These are phyloP conservation scores for Pipra filicauda DNA, from an alignment of 2,113 vertebrate genomes.

Conservation along the genomic window DNA sequence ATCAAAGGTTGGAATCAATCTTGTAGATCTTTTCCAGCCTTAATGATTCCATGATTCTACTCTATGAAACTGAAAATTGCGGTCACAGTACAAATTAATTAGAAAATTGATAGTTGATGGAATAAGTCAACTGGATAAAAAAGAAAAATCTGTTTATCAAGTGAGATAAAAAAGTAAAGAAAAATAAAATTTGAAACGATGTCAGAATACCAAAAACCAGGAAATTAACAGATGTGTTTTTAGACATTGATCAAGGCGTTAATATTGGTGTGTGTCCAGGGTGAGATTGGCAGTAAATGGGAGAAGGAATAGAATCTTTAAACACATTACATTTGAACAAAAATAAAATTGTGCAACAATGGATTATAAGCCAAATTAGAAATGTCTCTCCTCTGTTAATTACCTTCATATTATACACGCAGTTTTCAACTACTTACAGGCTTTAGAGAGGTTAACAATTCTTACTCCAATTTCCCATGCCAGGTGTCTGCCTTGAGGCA, in stretches of 20 bases:
- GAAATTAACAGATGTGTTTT: neutral
- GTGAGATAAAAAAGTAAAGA: neutral
- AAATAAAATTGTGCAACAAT: neutral
- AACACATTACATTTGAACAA: neutral
- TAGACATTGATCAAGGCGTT: neutral
- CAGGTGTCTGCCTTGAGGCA: neutral
- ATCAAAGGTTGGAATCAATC: neutral
- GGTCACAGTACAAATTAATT: neutral
- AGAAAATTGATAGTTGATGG: neutral
- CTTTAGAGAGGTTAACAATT: neutral
- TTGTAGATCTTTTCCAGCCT: neutral
- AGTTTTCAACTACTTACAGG: neutral
- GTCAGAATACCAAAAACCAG: neutral
- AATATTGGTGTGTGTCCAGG: neutral
- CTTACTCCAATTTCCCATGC: neutral
- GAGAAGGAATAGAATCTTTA: neutral
- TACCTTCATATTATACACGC: neutral
- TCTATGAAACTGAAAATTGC: neutral
- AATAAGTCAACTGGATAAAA: neutral
- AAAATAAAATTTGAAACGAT: neutral
- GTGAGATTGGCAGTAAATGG: neutral
- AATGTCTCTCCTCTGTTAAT: neutral
- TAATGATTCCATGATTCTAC: neutral
- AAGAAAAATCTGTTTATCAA: neutral
- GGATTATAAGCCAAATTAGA: neutral